Base-by-base conservation (phyloP, 2,113 vertebrate species). In the Neogale vison region DNA sequence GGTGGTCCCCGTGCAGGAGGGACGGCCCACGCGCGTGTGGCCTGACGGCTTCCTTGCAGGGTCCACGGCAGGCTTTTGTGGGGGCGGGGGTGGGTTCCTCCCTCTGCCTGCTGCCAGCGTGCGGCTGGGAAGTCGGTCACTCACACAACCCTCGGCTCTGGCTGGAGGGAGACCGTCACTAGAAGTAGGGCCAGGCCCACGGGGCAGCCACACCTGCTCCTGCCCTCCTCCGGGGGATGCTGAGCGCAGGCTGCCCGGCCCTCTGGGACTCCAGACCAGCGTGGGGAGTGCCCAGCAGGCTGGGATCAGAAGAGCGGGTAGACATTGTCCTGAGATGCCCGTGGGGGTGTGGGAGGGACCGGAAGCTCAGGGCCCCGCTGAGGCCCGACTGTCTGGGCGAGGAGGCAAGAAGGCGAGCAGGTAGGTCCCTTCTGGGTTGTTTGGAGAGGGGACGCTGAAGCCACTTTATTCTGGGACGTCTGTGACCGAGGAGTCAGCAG, bases 11-110 rank as follows among this genome's bases (percentile, higher is more conserved):
- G 4, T 1, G 3, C 45, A 5, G 20, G 1, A 20, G 69, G 52
- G 29, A 12, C 0, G 0, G 7, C 1, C 2, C 21, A 12, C 24
- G 7, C 67, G 20, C 2, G 3, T 18, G 45, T 29, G 67, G 63
- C 15, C 34, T 3, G 11, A 24, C 11, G 88, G 76, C 57, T 20
- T 31, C 31, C 4, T 7, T 18, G 6, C 21, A 6, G 72, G 23
- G 67, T 8, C 15, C 31, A 12, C 18, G 23, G 10, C 1, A 12
- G 20, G 74, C 82, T 34, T 45, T 1, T 0, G 45, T 11, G 88
- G 26, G 84, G 36, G 63, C 63, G 3, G 3, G 31, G 39, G 1
- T 1, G 7, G 18, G 20, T 24, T 11, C 0, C 0, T 52, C 42
- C 94, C 36, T 34, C 34, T 1, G 23, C 76, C 26, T 2, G 14